Evolutionary conservation across 1,140 invertebrate genomes (phyloP).

Genomic region (Aphis gossypii): DNA sequence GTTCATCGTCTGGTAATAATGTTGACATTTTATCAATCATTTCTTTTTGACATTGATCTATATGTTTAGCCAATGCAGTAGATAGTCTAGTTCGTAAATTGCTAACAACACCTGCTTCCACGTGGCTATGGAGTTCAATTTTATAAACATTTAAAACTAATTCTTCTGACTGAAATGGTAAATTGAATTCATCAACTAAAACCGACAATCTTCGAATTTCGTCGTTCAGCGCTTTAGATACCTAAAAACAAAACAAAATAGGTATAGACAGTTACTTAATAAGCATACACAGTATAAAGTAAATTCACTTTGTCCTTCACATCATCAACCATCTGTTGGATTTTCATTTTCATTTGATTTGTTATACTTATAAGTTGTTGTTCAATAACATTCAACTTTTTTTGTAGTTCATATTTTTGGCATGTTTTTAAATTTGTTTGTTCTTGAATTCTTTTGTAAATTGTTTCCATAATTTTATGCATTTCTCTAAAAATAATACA

Average conservation of each 20-base stretch:
- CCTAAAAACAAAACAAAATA: constrained; percentile 65
- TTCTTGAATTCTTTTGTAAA: constrained; percentile 75
- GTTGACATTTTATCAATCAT: constrained; percentile 91
- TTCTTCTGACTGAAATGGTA: constrained; percentile 90
- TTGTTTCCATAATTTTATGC: constrained; percentile 75
- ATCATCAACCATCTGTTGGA: constrained; percentile 92
- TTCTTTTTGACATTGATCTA: constrained; percentile 88
- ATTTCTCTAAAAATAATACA: constrained; percentile 70
- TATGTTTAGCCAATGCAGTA: constrained; percentile 84
- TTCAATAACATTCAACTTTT: constrained; percentile 88
- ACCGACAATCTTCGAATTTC: constrained; percentile 92
- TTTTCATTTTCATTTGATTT: constrained; percentile 94
- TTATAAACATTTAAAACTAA: constrained; percentile 93
- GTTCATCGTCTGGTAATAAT: constrained; percentile 78
- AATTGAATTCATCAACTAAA: constrained; percentile 93
- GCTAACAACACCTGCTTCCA: constrained; percentile 84
- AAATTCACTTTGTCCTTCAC: constrained; percentile 80
- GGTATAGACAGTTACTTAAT: not conserved
- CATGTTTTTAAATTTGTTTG: constrained; percentile 74
- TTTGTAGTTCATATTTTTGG: constrained; percentile 78
- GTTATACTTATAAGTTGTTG: constrained; percentile 88
- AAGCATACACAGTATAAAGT: not conserved
- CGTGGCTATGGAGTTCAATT: constrained; percentile 90
- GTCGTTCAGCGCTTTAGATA: constrained; percentile 91
- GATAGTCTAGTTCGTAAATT: constrained; percentile 90